Percentiles rank a stretch among this genome's conserved stretches.
Evolutionary conservation across 2,888 invertebrate genomes (phyloP).

Genomic region (Drosophila paranaensis): DNA sequence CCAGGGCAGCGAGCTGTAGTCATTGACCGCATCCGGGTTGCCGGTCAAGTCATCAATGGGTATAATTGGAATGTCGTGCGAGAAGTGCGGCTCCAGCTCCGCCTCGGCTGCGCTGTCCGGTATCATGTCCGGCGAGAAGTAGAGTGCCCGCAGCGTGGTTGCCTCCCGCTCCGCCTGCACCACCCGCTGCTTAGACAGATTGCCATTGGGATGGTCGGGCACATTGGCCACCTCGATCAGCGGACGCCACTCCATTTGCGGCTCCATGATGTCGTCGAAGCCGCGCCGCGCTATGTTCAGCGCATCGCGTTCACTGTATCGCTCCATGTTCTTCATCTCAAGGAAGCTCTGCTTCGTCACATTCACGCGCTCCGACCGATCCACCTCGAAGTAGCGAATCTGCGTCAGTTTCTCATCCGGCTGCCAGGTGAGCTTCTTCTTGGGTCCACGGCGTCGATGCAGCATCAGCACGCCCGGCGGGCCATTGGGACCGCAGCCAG

Average conservation of each 20-base stretch:
- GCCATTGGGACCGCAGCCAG: constrained; percentile 86
- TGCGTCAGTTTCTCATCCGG: constrained; percentile 92
- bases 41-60: constrained; percentile 95
- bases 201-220: constrained; percentile 89
- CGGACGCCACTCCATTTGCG: constrained; percentile 91
- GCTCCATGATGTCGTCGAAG: constrained; percentile 93
- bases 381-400: constrained; percentile 95
- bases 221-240: constrained; percentile 89
- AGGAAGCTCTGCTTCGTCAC: constrained; percentile 94
- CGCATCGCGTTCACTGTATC: constrained; percentile 93
- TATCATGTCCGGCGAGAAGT: constrained; percentile 92
- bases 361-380: constrained; percentile 98
- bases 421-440: constrained; percentile 93
- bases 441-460: constrained; percentile 91
- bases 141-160: constrained; percentile 92
- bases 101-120: constrained; percentile 95
- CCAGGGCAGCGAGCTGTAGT: constrained; percentile 92
- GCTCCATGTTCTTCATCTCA: constrained; percentile 96
- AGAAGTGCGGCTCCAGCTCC: constrained; percentile 91
- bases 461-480: constrained; percentile 90
- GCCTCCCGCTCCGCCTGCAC: constrained; percentile 95
- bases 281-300: constrained; percentile 91
- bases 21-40: constrained; percentile 91
- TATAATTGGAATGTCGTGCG: constrained; percentile 92
- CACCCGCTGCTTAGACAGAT: constrained; percentile 93